Base-by-base conservation (phyloP, 2,797 vertebrate species). In the Bufotes viridis region DNA sequence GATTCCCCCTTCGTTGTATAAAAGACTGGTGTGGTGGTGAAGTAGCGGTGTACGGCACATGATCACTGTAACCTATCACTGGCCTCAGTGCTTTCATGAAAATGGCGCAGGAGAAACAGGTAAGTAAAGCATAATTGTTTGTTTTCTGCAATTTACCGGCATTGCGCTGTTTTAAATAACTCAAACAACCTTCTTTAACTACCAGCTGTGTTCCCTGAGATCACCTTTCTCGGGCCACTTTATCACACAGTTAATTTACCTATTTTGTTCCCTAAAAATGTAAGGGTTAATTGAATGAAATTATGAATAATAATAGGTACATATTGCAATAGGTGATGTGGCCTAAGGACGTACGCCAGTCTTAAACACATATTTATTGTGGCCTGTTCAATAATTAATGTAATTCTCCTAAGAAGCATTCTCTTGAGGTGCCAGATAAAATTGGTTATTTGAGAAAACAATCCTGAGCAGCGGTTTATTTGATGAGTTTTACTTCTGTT, bases 401-500 rank as follows among this genome's bases (percentile, higher is more conserved):
- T 29, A 26, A 55, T 26, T 78, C 49, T 79, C 84, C 22, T 51
- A 51, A 85, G 57, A 85, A 76, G 34, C 34, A 17, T 51, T 84
- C 84, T 85, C 42, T 78, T 65, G 58, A 65, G 83, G 57, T n/a
- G 2, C 22, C 26, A 63, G 42, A 79, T 65, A 78, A 86, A 78
- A 78, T 60, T 78, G 49, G 75, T 67, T 86, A 74, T 86, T 22
- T 78, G 24, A 69, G 42, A 86, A 78, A 86, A 79, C 60, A 78
- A 49, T 18, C 24, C 61, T 67, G 65, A 55, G 78, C 51, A 70
- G 53, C 20, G n/a, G 63, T 86, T 78, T 67, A 78, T 80, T 80
- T 86, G 78, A 80, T 86, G 26, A 67, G 17, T 69, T 80, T 86
- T 81, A 69, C 76, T 86, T 70, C 29, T 69, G 51, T 86, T 80